These are phyloP conservation scores for Agrenia bidenticulata DNA, from an alignment of 2,888 invertebrate species.

Conservation along the genomic window DNA sequence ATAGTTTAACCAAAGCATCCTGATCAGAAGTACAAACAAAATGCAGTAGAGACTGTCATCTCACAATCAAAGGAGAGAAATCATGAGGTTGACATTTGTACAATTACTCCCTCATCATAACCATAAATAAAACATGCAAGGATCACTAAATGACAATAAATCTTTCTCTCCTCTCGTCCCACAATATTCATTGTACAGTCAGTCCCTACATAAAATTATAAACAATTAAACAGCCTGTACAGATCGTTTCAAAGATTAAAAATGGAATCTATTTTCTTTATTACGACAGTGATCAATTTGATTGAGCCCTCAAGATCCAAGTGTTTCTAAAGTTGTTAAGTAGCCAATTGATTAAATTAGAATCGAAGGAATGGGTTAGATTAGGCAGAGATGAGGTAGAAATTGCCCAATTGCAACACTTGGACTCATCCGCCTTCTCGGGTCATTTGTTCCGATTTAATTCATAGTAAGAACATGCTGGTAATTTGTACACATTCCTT, in stretches of 20 bases:
- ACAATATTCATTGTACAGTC: conserved; percentile 20
- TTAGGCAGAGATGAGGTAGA: no score
- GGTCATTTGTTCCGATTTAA: neutral
- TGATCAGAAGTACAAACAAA: no score
- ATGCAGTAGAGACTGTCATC: conserved; percentile 6
- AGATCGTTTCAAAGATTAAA: neutral
- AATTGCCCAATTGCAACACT: neutral
- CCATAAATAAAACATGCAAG: conserved; percentile 15
- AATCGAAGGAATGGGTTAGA: no score
- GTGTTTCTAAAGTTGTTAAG: no score
- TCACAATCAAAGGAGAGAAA: conserved; percentile 6
- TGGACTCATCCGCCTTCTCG: neutral
- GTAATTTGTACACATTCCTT: conserved; percentile 7
- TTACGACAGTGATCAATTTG: no score
- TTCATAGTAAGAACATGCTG: no score
- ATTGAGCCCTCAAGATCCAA: no score
- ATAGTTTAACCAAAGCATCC: no score
- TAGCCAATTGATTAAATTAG: no score
- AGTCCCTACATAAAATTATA: neutral
- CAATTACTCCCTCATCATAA: conserved; percentile 14
- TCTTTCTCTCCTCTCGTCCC: conserved; percentile 22
- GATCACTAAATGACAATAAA: conserved; percentile 13
- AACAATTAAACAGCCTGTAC: neutral
- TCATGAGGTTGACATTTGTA: conserved; percentile 16
- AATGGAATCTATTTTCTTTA: neutral